A percentile compares a stretch with the other conserved stretches of the same genome.
These are phyloP conservation scores for Coluber constrictor DNA, from an alignment of 2,797 vertebrate species.

Conservation along the genomic window DNA sequence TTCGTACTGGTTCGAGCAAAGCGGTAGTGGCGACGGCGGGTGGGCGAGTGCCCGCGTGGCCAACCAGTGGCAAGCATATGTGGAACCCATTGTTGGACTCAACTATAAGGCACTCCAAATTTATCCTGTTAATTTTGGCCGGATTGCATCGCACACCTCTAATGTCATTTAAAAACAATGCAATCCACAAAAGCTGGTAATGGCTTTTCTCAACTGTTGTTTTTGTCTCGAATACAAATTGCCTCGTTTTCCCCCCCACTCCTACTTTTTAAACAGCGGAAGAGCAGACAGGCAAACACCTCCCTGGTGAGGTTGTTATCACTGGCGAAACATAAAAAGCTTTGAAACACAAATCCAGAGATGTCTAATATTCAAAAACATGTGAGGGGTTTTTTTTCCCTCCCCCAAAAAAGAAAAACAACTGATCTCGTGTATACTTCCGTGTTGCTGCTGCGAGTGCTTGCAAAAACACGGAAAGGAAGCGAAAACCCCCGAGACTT, in stretches of 20 bases:
- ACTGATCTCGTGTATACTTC: background rate
- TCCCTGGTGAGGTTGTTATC: background rate
- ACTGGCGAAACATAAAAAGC: background rate
- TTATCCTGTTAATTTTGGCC: background rate
- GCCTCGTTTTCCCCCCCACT: rapidly evolving
- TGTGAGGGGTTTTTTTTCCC: background rate
- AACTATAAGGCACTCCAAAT: background rate
- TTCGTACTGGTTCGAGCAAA: no score
- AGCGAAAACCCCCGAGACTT: background rate
- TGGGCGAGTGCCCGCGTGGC: no score
- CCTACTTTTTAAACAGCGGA: background rate
- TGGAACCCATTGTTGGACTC: no score
- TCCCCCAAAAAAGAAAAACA: background rate
- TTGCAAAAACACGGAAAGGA: background rate
- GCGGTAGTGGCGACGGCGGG: no score
- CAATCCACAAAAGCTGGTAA: background rate
- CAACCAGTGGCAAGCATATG: no score
- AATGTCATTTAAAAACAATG: background rate
- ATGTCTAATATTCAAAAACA: background rate
- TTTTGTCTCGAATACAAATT: background rate
- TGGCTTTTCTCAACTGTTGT: background rate
- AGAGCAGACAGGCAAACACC: background rate
- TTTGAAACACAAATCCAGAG: constrained; percentile 1
- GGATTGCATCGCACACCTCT: background rate
- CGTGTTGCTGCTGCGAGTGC: background rate